These are phyloP conservation scores for Cnemophilus loriae DNA, from an alignment of 2,113 vertebrate species.

Conservation along the genomic window DNA sequence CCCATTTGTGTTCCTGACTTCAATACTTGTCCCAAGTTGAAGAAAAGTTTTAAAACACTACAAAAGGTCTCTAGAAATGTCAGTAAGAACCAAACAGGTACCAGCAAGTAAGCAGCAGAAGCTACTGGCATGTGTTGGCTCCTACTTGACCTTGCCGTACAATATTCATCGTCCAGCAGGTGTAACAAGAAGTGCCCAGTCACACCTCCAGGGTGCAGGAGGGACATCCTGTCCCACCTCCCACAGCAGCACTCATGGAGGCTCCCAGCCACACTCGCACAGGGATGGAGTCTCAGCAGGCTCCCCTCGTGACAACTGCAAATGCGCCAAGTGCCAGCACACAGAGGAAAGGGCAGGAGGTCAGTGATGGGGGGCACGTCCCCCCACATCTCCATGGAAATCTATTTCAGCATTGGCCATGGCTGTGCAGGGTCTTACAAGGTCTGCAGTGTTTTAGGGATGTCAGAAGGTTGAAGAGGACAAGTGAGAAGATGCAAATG, in stretches of 20 bases:
- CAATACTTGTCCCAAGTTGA: neutral
- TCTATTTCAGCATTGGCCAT: neutral
- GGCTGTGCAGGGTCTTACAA: neutral
- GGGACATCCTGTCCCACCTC: rapidly evolving
- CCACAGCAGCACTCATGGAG: neutral
- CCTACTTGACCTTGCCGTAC: neutral
- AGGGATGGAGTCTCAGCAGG: neutral
- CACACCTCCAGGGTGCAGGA: rapidly evolving
- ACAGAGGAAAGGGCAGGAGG: neutral
- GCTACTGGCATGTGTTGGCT: neutral
- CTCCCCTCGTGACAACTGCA: neutral
- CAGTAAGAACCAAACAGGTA: neutral
- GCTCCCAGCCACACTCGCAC: neutral
- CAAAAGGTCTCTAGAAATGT: neutral
- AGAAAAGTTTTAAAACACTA: neutral
- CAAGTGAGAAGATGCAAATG: neutral
- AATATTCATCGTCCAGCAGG: neutral
- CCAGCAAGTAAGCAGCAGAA: neutral
- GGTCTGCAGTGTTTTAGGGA: neutral
- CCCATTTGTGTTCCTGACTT: neutral
- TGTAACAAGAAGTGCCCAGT: neutral
- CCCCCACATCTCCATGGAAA: neutral
- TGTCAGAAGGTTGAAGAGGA: neutral
- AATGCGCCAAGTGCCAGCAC: neutral
- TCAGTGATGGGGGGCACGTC: rapidly evolving